Base-by-base conservation (phyloP, 1,140 invertebrate genomes). In the Drosophila funebris region DNA sequence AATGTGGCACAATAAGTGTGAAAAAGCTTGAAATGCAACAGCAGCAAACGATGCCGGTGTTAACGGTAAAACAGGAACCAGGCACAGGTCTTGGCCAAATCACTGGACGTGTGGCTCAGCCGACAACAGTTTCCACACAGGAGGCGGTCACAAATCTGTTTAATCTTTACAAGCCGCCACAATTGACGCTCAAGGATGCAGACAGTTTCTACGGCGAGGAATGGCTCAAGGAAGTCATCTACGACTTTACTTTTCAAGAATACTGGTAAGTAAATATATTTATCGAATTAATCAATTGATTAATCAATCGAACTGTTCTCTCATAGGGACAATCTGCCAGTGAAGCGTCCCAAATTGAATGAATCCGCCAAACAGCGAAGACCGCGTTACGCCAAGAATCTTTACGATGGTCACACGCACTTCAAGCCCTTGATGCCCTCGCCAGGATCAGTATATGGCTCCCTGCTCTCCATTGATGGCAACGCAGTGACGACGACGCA, bases 241-340 rank as follows among this genome's bases (percentile, higher is more conserved):
- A 98, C 90, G 96, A 98, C 92, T 98, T 97, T 93, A 94, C 96
- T 50, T 95, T 94, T 58, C 94, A 97, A 58, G 94, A 97, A 91
- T 95, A 95, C 14, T 98, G 97, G 97, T 96, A 84, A 94, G 93
- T 92, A 16, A 9, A 14, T 7, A 9, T 13, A 29, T 16, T 7
- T 14, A 13, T 13, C n/a, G n/a, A n/a, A 4, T 2, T 9, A 22
- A 44, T 11, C 24, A 24, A 29, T 4, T 18, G 13, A 36, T 8
- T 5, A 24, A 0, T 1, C 9, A 31, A 0, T 41, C n/a, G 57
- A 48, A 64, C 18, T 46, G 13, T 31, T 57, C 46, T 20, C 33
- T 4, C 52, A 41, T 69, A 96, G 95, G 95, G 93, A 97, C 61
- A 95, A 97, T 91, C 96, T 97, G 93, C 96, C 97, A 0, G 96